Conservation (phyloP, 2,888 invertebrate genomes). For the Lepidonotus clava region DNA sequence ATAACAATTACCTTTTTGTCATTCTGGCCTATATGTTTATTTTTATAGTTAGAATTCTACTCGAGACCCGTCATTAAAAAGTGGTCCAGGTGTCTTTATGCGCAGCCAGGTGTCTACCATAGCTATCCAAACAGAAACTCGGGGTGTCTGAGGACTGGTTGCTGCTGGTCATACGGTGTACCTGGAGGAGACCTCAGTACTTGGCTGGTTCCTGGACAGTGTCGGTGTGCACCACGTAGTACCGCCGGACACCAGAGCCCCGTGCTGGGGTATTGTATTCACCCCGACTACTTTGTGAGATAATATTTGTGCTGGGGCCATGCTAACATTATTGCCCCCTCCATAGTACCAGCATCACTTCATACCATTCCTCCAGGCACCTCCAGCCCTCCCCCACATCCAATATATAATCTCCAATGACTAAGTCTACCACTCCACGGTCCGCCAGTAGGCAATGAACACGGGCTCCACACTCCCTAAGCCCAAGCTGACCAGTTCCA, state of each 20-base stretch:
- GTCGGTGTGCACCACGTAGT: constrained; percentile 7
- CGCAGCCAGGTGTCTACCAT: constrained; percentile 1
- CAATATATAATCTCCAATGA: too few relatives aligned
- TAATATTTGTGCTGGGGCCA: constrained; percentile 39
- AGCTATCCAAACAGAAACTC: not conserved
- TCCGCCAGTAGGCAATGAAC: not conserved
- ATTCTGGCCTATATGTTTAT: too few relatives aligned
- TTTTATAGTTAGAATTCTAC: not conserved
- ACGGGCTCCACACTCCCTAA: not conserved
- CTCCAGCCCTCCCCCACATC: not conserved
- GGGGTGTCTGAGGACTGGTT: too few relatives aligned
- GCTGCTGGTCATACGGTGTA: too few relatives aligned
- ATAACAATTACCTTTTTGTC: too few relatives aligned
- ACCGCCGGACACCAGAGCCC: constrained; percentile 9
- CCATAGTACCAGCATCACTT: not conserved
- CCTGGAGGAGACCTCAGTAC: not conserved
- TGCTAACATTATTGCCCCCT: constrained; percentile 44
- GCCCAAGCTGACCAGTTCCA: not conserved
- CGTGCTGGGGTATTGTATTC: constrained; percentile 11
- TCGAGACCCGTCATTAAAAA: not conserved
- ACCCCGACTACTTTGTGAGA: constrained; percentile 20
- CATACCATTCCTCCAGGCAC: too few relatives aligned
- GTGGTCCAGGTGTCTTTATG: not conserved
- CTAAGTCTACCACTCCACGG: not conserved
- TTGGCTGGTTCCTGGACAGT: constrained; percentile 20